These are phyloP conservation scores for Cynocephalus volans DNA, from an alignment of 2,113 vertebrate genomes.

Conservation along the genomic window DNA sequence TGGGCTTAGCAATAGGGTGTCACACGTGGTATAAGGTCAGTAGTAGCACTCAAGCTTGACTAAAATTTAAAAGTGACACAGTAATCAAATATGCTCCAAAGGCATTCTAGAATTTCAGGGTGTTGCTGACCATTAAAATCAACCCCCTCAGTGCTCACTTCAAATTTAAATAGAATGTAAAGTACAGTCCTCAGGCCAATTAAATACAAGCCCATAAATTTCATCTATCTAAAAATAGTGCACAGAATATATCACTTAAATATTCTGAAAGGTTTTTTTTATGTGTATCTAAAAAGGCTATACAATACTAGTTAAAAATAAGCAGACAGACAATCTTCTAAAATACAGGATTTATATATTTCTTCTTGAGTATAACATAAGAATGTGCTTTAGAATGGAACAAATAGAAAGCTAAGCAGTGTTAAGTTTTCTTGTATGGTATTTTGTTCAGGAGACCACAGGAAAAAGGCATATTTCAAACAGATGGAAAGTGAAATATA, in stretches of 20 bases:
- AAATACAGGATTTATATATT: constrained; percentile 26
- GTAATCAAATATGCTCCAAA: constrained; percentile 62
- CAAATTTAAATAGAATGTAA: constrained; percentile 45
- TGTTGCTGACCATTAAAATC: constrained; percentile 65
- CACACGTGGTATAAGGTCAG: constrained; percentile 70
- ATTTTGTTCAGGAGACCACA: constrained; percentile 59
- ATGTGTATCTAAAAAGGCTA: neutral
- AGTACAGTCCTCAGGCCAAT: constrained; percentile 12
- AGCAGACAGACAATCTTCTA: constrained; percentile 27
- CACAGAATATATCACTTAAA: constrained; percentile 11
- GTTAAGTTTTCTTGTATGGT: neutral
- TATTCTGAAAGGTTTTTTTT: constrained; percentile 38
- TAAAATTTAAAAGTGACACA: constrained; percentile 76
- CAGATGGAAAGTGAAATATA: constrained; percentile 65
- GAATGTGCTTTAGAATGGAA: constrained; percentile 54
- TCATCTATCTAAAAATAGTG: constrained; percentile 52
- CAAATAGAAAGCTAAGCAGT: neutral
- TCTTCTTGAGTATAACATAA: constrained; percentile 55
- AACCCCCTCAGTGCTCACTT: constrained; percentile 22
- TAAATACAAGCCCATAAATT: constrained; percentile 44
- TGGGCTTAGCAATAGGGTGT: constrained; percentile 67
- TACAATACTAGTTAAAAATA: constrained; percentile 63
- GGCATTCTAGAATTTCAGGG: constrained; percentile 70
- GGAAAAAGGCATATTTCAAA: constrained; percentile 61
- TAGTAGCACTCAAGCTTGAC: constrained; percentile 63